A percentile compares a stretch with the other conserved stretches of the same genome.
Conservation (phyloP, 2,113 vertebrate species). For the Aphyosemion australe region DNA sequence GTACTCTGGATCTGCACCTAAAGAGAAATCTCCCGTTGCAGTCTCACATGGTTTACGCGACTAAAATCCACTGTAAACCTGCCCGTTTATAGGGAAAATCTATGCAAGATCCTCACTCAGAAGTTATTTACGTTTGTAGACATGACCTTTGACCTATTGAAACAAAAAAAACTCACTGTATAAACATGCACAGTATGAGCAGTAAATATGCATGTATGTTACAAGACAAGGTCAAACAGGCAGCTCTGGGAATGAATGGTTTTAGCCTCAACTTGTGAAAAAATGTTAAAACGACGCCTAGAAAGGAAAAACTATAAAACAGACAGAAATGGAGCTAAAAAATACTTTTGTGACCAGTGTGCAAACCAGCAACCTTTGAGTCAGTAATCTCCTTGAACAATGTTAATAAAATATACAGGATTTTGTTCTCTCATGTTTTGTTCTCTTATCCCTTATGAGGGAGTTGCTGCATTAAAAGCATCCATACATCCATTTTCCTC, state of each 20-base stretch:
- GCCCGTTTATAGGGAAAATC: slow-evolving; percentile 46
- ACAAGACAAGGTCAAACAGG: slow-evolving; percentile 6
- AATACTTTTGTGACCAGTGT: too few relatives aligned
- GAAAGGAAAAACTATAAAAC: too few relatives aligned
- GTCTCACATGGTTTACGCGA: slow-evolving; percentile 30
- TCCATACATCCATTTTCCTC: too few relatives aligned
- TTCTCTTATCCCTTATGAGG: too few relatives aligned
- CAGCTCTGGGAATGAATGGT: not conserved
- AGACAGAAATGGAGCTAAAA: too few relatives aligned
- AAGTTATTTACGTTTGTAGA: not conserved
- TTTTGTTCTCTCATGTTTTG: too few relatives aligned
- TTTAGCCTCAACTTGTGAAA: too few relatives aligned
- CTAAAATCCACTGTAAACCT: slow-evolving; percentile 19
- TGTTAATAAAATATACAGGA: too few relatives aligned
- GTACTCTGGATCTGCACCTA: not conserved
- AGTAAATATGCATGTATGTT: not conserved
- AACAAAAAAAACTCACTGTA: slow-evolving; percentile 3
- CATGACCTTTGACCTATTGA: slow-evolving; percentile 44
- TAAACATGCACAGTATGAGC: slow-evolving; percentile 30
- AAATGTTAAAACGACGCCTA: too few relatives aligned
- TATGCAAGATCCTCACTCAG: not conserved
- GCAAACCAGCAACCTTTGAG: too few relatives aligned
- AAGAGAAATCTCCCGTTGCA: slow-evolving; percentile 50
- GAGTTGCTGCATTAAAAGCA: too few relatives aligned
- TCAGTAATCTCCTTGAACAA: too few relatives aligned